These are phyloP conservation scores for Nanorana parkeri DNA, from an alignment of 2,113 vertebrate species.

Conservation along the genomic window DNA sequence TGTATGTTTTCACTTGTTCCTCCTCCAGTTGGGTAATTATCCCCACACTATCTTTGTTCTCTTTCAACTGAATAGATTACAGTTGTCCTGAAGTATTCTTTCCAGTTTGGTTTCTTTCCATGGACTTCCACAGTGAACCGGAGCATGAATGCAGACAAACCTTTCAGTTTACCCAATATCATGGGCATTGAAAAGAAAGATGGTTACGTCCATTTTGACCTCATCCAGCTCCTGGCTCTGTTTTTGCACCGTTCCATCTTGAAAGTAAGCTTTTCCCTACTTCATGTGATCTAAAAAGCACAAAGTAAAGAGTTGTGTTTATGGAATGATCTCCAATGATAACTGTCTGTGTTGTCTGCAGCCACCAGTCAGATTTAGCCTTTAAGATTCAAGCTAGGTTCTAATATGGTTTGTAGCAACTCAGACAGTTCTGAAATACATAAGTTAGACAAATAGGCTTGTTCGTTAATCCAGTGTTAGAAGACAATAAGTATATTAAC, in stretches of 20 bases:
- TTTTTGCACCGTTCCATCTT: constrained; percentile 75
- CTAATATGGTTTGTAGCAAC: too few relatives aligned
- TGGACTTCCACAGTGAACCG: constrained; percentile 74
- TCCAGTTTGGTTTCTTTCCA: constrained; percentile 81
- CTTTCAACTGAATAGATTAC: constrained; percentile 66
- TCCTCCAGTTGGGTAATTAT: not conserved
- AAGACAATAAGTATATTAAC: too few relatives aligned
- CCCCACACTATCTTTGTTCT: not conserved
- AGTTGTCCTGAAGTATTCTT: constrained; percentile 80
- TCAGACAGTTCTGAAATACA: too few relatives aligned
- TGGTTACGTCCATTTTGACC: constrained; percentile 69
- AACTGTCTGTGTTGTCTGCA: too few relatives aligned
- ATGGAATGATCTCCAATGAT: too few relatives aligned
- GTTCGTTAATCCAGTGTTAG: too few relatives aligned
- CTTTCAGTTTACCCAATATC: constrained; percentile 74
- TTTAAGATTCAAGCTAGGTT: too few relatives aligned
- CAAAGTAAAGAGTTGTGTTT: too few relatives aligned
- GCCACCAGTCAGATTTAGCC: too few relatives aligned
- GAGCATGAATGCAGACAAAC: constrained; percentile 73
- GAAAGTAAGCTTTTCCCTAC: constrained; percentile 62
- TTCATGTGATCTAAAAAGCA: not conserved
- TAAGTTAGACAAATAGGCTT: too few relatives aligned
- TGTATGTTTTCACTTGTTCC: not conserved
- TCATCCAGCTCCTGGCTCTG: constrained; percentile 73
- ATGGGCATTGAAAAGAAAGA: constrained; percentile 75